Percentiles rank a stretch among this genome's conserved stretches.
Evolutionary conservation across 1,140 invertebrate species (phyloP).

Genomic region (Drosophila lowei): DNA sequence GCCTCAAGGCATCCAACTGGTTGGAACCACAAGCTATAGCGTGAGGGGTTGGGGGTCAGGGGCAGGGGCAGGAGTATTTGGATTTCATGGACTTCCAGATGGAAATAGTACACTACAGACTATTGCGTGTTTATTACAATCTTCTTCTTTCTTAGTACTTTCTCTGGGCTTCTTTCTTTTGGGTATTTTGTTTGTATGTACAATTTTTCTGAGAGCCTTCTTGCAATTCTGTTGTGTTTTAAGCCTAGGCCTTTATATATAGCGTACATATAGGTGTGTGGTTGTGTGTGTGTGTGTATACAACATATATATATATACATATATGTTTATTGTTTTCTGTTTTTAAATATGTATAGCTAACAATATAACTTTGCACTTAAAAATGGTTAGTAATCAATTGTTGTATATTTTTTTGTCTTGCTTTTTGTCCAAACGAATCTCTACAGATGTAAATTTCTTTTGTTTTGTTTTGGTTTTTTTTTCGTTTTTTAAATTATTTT

Average conservation of each 20-base stretch:
- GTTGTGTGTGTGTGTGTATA: constrained; percentile 18
- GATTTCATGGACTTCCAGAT: too few species aligned
- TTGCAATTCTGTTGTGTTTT: constrained; percentile 6
- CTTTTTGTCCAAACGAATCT: constrained; percentile 52
- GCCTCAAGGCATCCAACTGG: too few species aligned
- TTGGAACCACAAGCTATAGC: too few species aligned
- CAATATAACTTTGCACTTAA: constrained; percentile 79
- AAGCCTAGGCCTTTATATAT: constrained; percentile 18
- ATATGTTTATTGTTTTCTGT: constrained; percentile 42
- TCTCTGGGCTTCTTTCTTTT: constrained; percentile 2
- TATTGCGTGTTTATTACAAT: too few species aligned
- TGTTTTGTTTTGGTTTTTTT: constrained; percentile 21
- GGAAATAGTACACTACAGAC: too few species aligned
- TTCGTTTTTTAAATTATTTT: constrained; percentile 35
- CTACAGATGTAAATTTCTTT: constrained; percentile 34
- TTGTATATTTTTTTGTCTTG: constrained; percentile 36
- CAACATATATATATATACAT: constrained; percentile 26
- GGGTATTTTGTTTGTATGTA: constrained; percentile 45
- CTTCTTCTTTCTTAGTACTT: background rate
- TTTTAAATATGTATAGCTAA: constrained; percentile 53
- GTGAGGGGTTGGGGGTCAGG: too few species aligned
- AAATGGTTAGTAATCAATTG: constrained; percentile 64
- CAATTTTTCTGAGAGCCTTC: constrained; percentile 49
- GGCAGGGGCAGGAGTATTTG: too few species aligned
- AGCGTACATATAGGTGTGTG: constrained; percentile 6